Evolutionary conservation across 1,140 invertebrate species (phyloP).

Genomic region (Aphidius ervi): DNA sequence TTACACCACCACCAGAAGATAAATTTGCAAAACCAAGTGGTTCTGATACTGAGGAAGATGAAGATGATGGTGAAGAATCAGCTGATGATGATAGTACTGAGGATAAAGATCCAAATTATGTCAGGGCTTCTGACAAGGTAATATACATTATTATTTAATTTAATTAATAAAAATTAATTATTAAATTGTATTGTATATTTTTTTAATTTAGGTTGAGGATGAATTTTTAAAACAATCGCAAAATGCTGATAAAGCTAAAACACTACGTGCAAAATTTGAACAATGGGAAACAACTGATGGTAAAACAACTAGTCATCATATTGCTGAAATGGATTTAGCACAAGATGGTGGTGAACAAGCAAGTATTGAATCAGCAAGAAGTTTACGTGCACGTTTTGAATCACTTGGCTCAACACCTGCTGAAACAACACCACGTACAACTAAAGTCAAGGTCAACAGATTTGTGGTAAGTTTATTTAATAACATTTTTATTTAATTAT

Average conservation of each 20-base stretch:
- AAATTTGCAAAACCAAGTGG: conserved; percentile 55
- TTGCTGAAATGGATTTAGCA: conserved; percentile 52
- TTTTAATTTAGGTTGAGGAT: conserved; percentile 52
- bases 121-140: conserved; percentile 56
- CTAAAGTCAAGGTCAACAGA: conserved; percentile 72
- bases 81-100: conserved; percentile 57
- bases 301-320: conserved; percentile 41
- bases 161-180: conserved; percentile 8
- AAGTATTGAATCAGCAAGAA: conserved; percentile 72
- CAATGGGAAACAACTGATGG: conserved; percentile 77
- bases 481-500: too few species aligned
- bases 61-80: conserved; percentile 55
- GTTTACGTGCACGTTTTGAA: conserved; percentile 80
- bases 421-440: conserved; percentile 49
- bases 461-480: conserved; percentile 71
- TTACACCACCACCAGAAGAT: conserved; percentile 81
- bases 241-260: conserved; percentile 77
- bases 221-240: conserved; percentile 67
- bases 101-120: conserved; percentile 60
- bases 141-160: conserved; percentile 14
- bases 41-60: conserved; percentile 55
- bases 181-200: conserved; percentile 11
- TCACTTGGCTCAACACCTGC: conserved; percentile 61
- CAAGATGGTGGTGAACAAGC: conserved; percentile 55
- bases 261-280: conserved; percentile 86